Evolutionary conservation across 2,888 invertebrate genomes (phyloP).

Genomic region (Amorpha juglandis): DNA sequence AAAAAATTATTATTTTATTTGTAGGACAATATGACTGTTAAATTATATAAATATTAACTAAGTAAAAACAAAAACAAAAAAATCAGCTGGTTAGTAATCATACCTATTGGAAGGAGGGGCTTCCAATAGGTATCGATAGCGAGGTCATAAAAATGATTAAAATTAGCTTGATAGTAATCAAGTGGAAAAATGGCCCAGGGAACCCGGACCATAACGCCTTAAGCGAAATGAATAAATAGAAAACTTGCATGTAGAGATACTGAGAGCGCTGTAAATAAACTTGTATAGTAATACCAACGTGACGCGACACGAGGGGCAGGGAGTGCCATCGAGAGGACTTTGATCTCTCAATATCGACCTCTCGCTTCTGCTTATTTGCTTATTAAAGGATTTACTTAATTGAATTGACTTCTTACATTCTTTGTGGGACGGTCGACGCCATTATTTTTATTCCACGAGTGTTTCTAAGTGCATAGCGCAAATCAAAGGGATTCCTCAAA

Average conservation of each 20-base stretch:
- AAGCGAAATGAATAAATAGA: no score
- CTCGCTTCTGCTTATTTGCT: conserved; percentile 62
- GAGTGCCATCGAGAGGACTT: conserved; percentile 49
- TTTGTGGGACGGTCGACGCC: conserved; percentile 36
- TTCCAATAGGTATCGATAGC: no score
- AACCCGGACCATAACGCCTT: no score
- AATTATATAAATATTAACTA: no score
- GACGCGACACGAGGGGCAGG: conserved; percentile 36
- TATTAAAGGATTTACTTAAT: conserved; percentile 62
- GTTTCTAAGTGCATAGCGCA: conserved; percentile 10
- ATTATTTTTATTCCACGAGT: conserved; percentile 38
- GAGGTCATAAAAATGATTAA: no score
- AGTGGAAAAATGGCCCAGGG: no score
- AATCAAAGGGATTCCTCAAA: conserved; percentile 21
- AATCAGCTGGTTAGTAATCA: no score
- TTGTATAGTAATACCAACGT: neutral
- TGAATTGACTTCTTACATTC: conserved; percentile 50
- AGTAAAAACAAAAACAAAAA: no score
- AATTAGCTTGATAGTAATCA: no score
- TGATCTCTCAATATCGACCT: conserved; percentile 53
- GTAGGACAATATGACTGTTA: no score
- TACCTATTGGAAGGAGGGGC: no score
- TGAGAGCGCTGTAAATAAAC: neutral
- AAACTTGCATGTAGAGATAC: neutral
- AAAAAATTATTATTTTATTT: no score